A percentile compares a stretch with the other conserved stretches of the same genome.
These are phyloP conservation scores for Rhea pennata DNA, from an alignment of 2,113 vertebrate species.

Conservation along the genomic window DNA sequence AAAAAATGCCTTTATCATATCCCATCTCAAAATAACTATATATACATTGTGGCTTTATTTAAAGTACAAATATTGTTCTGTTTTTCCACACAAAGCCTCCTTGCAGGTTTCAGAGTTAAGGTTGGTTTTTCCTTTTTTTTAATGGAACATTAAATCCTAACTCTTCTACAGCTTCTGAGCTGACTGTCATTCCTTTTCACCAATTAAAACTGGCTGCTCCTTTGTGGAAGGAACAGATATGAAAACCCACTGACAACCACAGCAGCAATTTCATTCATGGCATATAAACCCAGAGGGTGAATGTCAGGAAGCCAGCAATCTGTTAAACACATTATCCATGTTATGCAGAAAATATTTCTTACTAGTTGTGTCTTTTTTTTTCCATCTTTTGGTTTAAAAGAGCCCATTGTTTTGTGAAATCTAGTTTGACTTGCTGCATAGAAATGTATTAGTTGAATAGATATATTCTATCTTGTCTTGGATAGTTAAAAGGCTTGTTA, in stretches of 20 bases:
- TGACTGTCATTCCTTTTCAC: conserved; percentile 26
- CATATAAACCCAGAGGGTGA: conserved; percentile 1
- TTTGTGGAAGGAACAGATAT: conserved; percentile 5
- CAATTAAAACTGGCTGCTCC: conserved; percentile 44
- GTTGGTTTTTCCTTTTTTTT: not conserved
- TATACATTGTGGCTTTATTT: not conserved
- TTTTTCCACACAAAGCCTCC: not conserved
- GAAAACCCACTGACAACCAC: conserved; percentile 15
- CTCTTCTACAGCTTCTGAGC: not conserved
- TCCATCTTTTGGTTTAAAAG: not conserved
- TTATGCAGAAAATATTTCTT: conserved; percentile 2
- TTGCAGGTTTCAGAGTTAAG: not conserved
- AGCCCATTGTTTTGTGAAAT: not conserved
- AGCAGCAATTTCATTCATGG: conserved; percentile 26
- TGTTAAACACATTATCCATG: conserved; percentile 20
- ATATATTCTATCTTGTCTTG: not conserved
- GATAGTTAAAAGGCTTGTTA: not conserved
- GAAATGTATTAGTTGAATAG: not conserved
- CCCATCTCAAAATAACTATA: not conserved
- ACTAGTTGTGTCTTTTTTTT: not conserved
- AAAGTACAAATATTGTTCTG: not conserved
- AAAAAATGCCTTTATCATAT: not conserved
- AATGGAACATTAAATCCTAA: not conserved
- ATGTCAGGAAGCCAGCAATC: conserved; percentile 22
- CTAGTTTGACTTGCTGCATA: not conserved